phyloP scores from a whole-genome alignment of 2,113 vertebrate species.

The Arizona elegans region DNA sequence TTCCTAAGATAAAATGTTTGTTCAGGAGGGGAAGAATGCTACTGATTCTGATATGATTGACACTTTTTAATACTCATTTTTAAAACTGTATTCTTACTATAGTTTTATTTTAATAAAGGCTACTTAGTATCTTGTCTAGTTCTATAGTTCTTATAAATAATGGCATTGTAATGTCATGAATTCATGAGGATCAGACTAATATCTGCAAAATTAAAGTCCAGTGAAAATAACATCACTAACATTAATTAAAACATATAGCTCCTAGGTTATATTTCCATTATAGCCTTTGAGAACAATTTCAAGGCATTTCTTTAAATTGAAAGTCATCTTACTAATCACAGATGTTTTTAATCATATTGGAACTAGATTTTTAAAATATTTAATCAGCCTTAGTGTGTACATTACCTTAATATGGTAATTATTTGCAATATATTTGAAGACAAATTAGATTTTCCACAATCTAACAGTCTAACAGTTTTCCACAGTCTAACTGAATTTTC shows the following conservation, averaged over 20 bases:
- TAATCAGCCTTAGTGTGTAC: background rate
- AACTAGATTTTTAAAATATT: background rate
- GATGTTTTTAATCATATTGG: background rate
- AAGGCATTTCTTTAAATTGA: background rate
- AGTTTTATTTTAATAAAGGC: background rate
- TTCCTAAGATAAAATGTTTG: constrained; percentile 40
- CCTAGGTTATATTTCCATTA: background rate
- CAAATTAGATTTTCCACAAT: background rate
- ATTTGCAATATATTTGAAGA: background rate
- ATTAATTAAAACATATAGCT: background rate
- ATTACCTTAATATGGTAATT: background rate
- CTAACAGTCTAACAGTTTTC: no score
- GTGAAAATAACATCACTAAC: background rate
- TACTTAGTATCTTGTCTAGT: background rate
- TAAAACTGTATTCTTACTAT: background rate
- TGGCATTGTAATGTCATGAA: background rate
- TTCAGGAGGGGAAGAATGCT: constrained; percentile 27
- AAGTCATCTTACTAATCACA: background rate
- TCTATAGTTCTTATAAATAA: background rate
- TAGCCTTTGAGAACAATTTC: background rate
- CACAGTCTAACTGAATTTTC: background rate
- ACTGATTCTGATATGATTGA: background rate
- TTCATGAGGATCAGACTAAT: background rate
- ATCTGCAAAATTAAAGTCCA: background rate
- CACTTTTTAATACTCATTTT: background rate